Percentiles rank a stretch among this genome's conserved stretches.
Evolutionary conservation across 2,113 vertebrate genomes (phyloP).

Genomic region (Phalacrocorax aristotelis): DNA sequence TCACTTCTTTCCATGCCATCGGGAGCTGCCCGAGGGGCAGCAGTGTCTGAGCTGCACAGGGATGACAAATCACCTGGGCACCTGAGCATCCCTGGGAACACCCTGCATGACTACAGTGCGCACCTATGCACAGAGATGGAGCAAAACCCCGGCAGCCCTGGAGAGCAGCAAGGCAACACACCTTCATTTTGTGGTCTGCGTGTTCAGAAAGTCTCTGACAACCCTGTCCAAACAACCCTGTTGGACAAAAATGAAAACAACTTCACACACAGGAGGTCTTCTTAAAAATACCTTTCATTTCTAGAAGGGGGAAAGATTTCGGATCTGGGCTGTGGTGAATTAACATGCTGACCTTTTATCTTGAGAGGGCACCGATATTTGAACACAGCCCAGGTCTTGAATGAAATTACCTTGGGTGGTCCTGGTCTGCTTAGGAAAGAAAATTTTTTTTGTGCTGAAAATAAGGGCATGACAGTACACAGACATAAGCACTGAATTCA

Average conservation of each 20-base stretch:
- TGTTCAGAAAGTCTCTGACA: conserved; percentile 6
- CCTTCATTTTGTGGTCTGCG: background rate
- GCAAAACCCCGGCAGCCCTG: background rate
- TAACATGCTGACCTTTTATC: conserved; percentile 64
- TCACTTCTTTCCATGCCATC: background rate
- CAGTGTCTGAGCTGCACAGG: rapidly evolving
- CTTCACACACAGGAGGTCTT: conserved; percentile 21
- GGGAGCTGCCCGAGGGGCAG: background rate
- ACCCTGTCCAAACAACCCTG: conserved; percentile 2
- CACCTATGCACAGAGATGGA: background rate
- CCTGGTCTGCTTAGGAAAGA: conserved; percentile 16
- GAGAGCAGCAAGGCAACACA: background rate
- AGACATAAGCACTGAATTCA: conserved; percentile 32
- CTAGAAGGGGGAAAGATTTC: background rate
- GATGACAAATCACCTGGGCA: background rate
- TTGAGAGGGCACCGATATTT: conserved; percentile 31
- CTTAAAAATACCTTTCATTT: conserved; percentile 56
- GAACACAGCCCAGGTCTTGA: conserved; percentile 43
- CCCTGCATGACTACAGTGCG: rapidly evolving
- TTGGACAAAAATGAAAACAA: conserved; percentile 51
- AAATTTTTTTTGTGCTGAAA: conserved; percentile 35
- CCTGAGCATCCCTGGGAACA: background rate
- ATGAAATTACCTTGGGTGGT: conserved; percentile 60
- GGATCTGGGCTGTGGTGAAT: conserved; percentile 40
- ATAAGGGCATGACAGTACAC: conserved; percentile 15